A percentile compares a stretch with the other conserved stretches of the same genome.
Conservation (phyloP, 2,797 vertebrate species). For the Meriones psammophilus region DNA sequence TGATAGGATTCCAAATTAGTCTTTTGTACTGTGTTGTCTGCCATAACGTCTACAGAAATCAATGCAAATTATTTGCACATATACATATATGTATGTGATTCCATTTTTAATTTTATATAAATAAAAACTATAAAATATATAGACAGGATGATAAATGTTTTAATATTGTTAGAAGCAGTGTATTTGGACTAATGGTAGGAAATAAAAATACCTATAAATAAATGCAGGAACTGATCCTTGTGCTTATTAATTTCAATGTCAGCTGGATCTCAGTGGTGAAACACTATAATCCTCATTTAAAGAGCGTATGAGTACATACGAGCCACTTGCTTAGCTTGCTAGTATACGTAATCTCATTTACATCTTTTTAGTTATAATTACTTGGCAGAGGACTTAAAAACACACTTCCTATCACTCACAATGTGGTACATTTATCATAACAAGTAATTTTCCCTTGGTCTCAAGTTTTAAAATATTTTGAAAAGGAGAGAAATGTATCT, state of each 20-base stretch:
- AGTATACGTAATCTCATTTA: slow-evolving; percentile 74
- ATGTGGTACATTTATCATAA: slow-evolving; percentile 66
- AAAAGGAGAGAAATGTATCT: slow-evolving; percentile 83
- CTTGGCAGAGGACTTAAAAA: slow-evolving; percentile 78
- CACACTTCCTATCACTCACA: slow-evolving; percentile 61
- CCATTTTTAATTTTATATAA: slow-evolving; percentile 65
- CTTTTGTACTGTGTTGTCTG: not conserved
- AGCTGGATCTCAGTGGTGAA: slow-evolving; percentile 72
- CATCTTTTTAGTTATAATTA: slow-evolving; percentile 75
- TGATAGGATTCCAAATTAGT: not conserved
- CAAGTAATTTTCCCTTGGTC: slow-evolving; percentile 64
- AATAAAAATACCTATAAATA: slow-evolving; percentile 79
- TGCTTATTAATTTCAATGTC: slow-evolving; percentile 73
- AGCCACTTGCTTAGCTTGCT: slow-evolving; percentile 65
- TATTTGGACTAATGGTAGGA: slow-evolving; percentile 77
- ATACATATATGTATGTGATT: not conserved
- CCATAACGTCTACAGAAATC: not conserved
- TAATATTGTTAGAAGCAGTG: slow-evolving; percentile 46
- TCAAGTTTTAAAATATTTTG: slow-evolving; percentile 79
- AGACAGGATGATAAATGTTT: slow-evolving; percentile 70
- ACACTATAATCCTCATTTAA: slow-evolving; percentile 59
- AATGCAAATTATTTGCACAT: not conserved
- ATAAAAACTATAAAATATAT: slow-evolving; percentile 65
- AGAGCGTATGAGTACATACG: slow-evolving; percentile 40
- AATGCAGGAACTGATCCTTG: slow-evolving; percentile 77